Percentiles rank a stretch among this genome's conserved stretches.
phyloP scores from a whole-genome alignment of 2,113 vertebrate species.

The Octodon degus region DNA sequence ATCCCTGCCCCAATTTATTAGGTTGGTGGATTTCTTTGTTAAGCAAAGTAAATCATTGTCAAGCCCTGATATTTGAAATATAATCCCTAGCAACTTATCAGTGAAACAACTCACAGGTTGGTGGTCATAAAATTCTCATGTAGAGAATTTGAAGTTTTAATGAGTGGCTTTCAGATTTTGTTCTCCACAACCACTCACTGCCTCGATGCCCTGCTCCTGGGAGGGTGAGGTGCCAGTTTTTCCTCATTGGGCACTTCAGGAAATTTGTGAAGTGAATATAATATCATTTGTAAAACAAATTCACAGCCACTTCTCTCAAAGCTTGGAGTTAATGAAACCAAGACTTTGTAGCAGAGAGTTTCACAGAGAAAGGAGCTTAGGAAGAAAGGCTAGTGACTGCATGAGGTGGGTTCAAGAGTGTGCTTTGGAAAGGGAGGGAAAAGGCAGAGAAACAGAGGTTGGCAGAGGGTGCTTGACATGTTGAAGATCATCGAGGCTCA shows the following conservation, averaged over 20 bases:
- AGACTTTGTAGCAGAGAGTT: neutral
- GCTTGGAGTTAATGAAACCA: neutral
- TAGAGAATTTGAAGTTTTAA: neutral
- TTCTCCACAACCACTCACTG: neutral
- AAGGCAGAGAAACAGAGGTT: neutral
- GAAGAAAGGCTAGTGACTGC: neutral
- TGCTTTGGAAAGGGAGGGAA: rapidly evolving
- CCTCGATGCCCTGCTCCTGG: neutral
- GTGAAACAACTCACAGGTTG: neutral
- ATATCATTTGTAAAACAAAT: neutral
- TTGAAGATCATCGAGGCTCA: neutral
- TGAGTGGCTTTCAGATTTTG: neutral
- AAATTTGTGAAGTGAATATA: neutral
- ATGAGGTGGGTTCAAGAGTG: neutral
- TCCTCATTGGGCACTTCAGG: neutral
- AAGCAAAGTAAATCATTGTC: neutral
- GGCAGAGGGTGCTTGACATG: neutral
- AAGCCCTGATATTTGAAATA: neutral
- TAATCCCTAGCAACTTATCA: neutral
- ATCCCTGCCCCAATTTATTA: neutral
- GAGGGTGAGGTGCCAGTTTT: neutral
- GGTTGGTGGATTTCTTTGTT: neutral
- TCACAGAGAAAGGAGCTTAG: neutral
- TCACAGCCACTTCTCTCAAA: neutral
- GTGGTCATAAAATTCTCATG: neutral